Conservation (phyloP, 2,113 vertebrate species). For the Siniperca chuatsi region DNA sequence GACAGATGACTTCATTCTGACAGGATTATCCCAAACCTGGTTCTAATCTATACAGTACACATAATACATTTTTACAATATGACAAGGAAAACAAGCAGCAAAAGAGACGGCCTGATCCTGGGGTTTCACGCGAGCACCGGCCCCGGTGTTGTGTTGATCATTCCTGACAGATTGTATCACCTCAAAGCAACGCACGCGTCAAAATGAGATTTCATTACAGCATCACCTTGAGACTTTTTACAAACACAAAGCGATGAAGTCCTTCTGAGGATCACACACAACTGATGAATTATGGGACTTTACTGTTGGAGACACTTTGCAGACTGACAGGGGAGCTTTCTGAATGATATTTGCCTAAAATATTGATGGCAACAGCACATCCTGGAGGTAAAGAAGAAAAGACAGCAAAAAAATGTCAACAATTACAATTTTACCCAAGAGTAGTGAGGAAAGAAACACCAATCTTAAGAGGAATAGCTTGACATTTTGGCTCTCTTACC, state of each 20-base stretch:
- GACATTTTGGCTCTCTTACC: neutral
- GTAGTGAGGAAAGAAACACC: neutral
- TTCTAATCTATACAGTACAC: slow-evolving; percentile 94
- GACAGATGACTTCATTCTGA: slow-evolving; percentile 94
- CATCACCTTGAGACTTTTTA: slow-evolving; percentile 70
- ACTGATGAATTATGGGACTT: slow-evolving; percentile 30
- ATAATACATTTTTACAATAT: slow-evolving; percentile 96
- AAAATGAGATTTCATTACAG: slow-evolving; percentile 87
- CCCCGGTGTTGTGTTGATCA: slow-evolving; percentile 88
- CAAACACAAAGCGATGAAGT: slow-evolving; percentile 43
- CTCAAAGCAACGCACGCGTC: slow-evolving; percentile 85
- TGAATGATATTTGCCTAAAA: slow-evolving; percentile 1
- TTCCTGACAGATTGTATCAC: slow-evolving; percentile 91
- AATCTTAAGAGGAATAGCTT: neutral
- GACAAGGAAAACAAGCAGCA: slow-evolving; percentile 94
- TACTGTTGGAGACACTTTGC: slow-evolving; percentile 16
- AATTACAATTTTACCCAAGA: neutral
- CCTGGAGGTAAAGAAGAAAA: neutral
- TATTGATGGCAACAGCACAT: slow-evolving; percentile 6
- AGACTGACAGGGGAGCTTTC: slow-evolving; percentile 1
- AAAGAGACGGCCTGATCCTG: slow-evolving; percentile 89
- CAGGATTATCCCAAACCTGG: slow-evolving; percentile 94
- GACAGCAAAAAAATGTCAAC: neutral
- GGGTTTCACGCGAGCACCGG: slow-evolving; percentile 84
- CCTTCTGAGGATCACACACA: slow-evolving; percentile 38